Evolutionary conservation across 2,888 invertebrate species (phyloP).

Genomic region (Hofmannophila pseudospretella): DNA sequence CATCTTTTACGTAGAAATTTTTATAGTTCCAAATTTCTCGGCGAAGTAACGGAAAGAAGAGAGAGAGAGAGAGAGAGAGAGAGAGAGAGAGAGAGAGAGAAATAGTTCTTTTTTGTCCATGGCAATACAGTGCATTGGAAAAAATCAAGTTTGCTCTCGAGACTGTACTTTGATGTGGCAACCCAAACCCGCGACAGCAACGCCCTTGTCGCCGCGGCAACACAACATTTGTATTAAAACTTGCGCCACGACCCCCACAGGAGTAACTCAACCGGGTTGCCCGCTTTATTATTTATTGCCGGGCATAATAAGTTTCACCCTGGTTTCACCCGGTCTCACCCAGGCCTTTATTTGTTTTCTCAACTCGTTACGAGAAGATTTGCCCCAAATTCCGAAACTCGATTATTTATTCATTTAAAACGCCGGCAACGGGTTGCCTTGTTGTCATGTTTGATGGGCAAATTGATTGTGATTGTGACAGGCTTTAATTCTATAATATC

Average conservation of each 20-base stretch:
- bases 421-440: slow-evolving; percentile 19
- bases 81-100: too few relatives aligned
- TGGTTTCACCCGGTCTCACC: neutral
- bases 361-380: slow-evolving; percentile 72
- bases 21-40: too few relatives aligned
- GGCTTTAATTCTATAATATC: too few relatives aligned
- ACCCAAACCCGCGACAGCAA: neutral
- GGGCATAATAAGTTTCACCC: slow-evolving; percentile 52
- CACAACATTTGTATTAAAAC: slow-evolving; percentile 52
- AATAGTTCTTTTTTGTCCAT: too few relatives aligned
- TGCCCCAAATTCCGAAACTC: slow-evolving; percentile 61
- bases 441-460: slow-evolving; percentile 4
- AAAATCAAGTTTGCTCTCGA: too few relatives aligned
- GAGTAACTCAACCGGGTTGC: slow-evolving; percentile 25
- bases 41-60: too few relatives aligned
- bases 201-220: slow-evolving; percentile 15
- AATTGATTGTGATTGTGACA: slow-evolving; percentile 3
- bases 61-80: too few relatives aligned
- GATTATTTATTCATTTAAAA: slow-evolving; percentile 68
- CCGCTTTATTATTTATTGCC: slow-evolving; percentile 72
- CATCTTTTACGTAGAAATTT: too few relatives aligned
- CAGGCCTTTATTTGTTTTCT: slow-evolving; percentile 62
- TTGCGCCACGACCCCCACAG: slow-evolving; percentile 31
- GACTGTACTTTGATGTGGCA: neutral
- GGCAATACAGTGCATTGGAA: too few relatives aligned